These are phyloP conservation scores for Cliona cf. orientalis DNA, from an alignment of 37 sponge, comb jelly and placozoan species.

Conservation along the genomic window DNA sequence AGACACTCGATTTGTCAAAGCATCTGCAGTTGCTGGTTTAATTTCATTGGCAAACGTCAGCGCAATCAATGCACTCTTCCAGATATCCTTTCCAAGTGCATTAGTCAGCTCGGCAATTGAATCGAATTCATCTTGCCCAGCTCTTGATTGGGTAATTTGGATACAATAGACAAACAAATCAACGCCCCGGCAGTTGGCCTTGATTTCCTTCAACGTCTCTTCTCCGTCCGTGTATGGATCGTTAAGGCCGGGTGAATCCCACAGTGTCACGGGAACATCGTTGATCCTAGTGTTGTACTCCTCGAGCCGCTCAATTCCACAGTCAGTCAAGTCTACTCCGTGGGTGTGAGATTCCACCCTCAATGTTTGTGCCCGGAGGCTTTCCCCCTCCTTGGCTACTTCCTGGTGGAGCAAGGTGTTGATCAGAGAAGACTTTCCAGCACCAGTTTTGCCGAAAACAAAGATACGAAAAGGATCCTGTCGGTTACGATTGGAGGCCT, in stretches of 20 bases:
- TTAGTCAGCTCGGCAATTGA: slow-evolving; percentile 9
- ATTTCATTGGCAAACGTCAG: slow-evolving; percentile 9
- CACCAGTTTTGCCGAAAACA: too few relatives aligned
- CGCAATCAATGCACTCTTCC: slow-evolving; percentile 7
- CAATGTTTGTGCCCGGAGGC: too few relatives aligned
- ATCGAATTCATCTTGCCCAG: neutral
- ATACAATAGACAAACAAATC: slow-evolving; percentile 6
- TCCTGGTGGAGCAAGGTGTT: too few relatives aligned
- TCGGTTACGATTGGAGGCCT: too few relatives aligned
- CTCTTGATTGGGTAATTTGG: neutral
- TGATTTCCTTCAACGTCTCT: neutral
- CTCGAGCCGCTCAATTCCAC: too few relatives aligned
- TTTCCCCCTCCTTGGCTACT: too few relatives aligned
- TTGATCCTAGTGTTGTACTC: too few relatives aligned
- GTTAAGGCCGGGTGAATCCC: slow-evolving; percentile 14
- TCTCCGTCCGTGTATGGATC: neutral
- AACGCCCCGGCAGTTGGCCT: neutral
- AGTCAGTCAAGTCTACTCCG: too few relatives aligned
- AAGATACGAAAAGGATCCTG: too few relatives aligned
- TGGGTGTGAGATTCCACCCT: too few relatives aligned
- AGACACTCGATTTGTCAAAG: neutral
- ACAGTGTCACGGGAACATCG: slow-evolving; percentile 1
- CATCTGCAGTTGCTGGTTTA: neutral
- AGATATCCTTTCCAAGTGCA: slow-evolving; percentile 1
- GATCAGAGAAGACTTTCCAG: too few relatives aligned